Evolutionary conservation across 2,113 vertebrate species (phyloP).

Genomic region (Pithys albifrons): DNA sequence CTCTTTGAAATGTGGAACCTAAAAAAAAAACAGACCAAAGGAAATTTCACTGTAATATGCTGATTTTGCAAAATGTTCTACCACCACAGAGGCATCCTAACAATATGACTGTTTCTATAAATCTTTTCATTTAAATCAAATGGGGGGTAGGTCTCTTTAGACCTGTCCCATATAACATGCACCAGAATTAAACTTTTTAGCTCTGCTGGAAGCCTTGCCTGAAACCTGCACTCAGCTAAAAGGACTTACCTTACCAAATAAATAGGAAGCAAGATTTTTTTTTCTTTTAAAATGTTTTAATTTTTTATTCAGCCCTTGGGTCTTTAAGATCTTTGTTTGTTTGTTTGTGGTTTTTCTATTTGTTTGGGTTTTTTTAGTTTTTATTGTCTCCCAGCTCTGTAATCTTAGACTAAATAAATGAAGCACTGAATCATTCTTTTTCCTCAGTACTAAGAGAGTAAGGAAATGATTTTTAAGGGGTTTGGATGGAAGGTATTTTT

Average conservation of each 20-base stretch:
- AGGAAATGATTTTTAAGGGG: neutral
- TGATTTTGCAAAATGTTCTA: neutral
- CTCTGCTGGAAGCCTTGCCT: neutral
- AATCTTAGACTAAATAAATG: neutral
- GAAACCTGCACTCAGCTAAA: neutral
- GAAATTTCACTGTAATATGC: neutral
- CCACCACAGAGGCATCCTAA: accelerated
- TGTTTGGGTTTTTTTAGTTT: neutral
- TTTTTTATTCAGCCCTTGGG: neutral
- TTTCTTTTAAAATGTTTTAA: neutral
- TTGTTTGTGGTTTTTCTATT: no score
- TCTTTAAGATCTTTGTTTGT: neutral
- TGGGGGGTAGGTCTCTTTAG: neutral
- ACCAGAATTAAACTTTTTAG: neutral
- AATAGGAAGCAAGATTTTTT: neutral
- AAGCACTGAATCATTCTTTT: neutral
- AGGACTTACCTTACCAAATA: neutral
- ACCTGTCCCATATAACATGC: neutral
- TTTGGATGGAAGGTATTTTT: neutral
- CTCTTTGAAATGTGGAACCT: neutral
- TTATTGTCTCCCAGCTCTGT: neutral
- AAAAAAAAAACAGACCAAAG: neutral
- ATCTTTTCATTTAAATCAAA: neutral
- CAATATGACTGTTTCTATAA: neutral
- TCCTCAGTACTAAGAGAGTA: neutral